Evolutionary conservation across 1,140 invertebrate genomes (phyloP), one percentile per base, ranked within the genome.

Genomic region (Aplysia californica): DNA sequence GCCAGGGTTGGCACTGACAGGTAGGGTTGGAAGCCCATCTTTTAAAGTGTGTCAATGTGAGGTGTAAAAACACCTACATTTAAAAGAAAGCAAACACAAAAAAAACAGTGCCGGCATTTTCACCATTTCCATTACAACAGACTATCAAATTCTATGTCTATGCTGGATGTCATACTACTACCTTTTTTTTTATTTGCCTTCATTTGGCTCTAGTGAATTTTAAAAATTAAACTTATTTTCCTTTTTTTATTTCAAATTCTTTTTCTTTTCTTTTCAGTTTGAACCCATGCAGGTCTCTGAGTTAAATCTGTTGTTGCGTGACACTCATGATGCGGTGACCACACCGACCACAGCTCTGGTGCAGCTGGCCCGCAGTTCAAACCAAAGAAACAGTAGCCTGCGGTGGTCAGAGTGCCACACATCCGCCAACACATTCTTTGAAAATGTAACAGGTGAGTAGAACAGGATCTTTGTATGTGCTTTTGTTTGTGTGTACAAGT

Each of bases 341-440:
- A 39, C 58, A 18, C 39, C 67, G 23, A 35, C 36, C 3, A 65
- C 73, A 39, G 65, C 56, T 10, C 39, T 75, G 29, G 68, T 71
- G 38, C 41, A 64, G 15, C 44, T 58, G 70, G 36, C 39, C 41
- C 39, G 68, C 15, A 21, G 15, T 18, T 33, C 70, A n/a, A 64
- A 44, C 41, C 50, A 68, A 2, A 44, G 56, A 36, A 66, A 72
- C 39, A n/a, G n/a, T n/a, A n/a, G n/a, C n/a, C n/a, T n/a, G n/a
- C n/a, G n/a, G n/a, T 83, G 82, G 82, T 31, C 41, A 38, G 58
- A 81, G 59, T 78, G 75, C 26, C 76, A 81, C 67, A 66, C 79
- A 6, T 83, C 82, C 44, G 78, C 79, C 0, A 65, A 75, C 20
- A 83, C 75, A 38, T 83, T 83, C 67, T 83, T 83, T 73, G 82